Conservation (phyloP, 2,797 vertebrate genomes). For the Rhinella marina region DNA sequence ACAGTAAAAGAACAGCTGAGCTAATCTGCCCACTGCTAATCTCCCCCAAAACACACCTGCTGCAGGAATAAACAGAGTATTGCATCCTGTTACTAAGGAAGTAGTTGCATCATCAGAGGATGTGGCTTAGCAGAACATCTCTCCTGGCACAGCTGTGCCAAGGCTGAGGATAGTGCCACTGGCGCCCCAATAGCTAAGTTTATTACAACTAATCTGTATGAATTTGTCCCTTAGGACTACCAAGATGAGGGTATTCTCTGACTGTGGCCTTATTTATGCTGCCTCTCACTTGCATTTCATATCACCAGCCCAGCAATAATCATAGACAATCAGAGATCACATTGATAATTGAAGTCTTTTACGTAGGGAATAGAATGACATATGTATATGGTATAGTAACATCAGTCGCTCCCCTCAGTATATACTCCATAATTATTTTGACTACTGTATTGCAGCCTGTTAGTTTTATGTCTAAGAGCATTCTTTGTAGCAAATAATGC, state of each 20-base stretch:
- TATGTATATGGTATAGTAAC: background rate
- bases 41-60: too few species aligned
- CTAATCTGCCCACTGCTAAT: too few species aligned
- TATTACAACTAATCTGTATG: background rate
- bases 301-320: slow-evolving; percentile 11
- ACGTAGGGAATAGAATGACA: background rate
- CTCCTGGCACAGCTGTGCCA: too few species aligned
- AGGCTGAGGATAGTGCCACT: too few species aligned
- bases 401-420: background rate
- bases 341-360: background rate
- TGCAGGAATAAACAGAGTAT: too few species aligned
- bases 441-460: background rate
- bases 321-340: slow-evolving; percentile 6
- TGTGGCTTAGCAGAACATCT: too few species aligned
- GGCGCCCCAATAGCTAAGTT: too few species aligned
- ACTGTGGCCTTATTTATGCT: slow-evolving; percentile 19
- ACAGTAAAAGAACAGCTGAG: too few species aligned
- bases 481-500: too few species aligned
- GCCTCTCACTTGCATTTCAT: slow-evolving; percentile 22
- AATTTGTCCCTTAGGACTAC: slow-evolving; percentile 22
- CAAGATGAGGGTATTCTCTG: background rate
- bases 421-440: background rate
- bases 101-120: too few species aligned
- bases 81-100: too few species aligned
- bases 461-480: background rate